Base-by-base conservation (phyloP, 2,113 vertebrate species). In the Elgaria multicarinata region DNA sequence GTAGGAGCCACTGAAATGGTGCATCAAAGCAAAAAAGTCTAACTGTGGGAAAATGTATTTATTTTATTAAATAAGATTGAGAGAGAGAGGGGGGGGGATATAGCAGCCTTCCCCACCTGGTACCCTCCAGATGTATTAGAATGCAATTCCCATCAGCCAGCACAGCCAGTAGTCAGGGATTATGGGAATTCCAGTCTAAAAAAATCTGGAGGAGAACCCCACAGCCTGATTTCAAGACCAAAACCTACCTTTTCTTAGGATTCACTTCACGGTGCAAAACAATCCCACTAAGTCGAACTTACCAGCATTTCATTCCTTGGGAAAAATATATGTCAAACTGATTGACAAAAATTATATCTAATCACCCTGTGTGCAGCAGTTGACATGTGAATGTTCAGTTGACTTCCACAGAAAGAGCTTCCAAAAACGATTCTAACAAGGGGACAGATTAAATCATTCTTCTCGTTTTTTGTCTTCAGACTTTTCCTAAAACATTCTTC, bases 361-460 rank as follows among this genome's bases (percentile, higher is more conserved):
- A 16, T 55, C 36, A 78, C 75, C 75, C 85, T 50, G n/a, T 79
- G 18, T 16, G 67, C 33, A 12, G 31, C 75, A 46, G 80, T 85
- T 0, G 0, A 90, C 81, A 36, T 87, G 64, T 62, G 50, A 0
- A 69, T 26, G 14, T 78, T 82, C 79, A 89, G 83, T 62, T 67
- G 2, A 13, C 83, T 62, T 64, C 86, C 80, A 83, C 33, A 20
- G 0, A 1, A 1, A 85, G 36, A 33, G 0, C 36, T 53, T 72
- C 88, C 87, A 64, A 26, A 88, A 87, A 83, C 83, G 10, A 10
- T 87, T 85, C 81, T 76, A 74, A 14, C 31, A 2, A 90, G 71
- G 39, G 88, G 22, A 31, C 13, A 84, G 44, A 26, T 83, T 55
- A 90, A 87, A 62, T 79, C 16, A 7, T 79, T 81, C n/a, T 8